These are phyloP conservation scores for Mythimna impura DNA, from an alignment of 2,888 invertebrate species.

Conservation along the genomic window DNA sequence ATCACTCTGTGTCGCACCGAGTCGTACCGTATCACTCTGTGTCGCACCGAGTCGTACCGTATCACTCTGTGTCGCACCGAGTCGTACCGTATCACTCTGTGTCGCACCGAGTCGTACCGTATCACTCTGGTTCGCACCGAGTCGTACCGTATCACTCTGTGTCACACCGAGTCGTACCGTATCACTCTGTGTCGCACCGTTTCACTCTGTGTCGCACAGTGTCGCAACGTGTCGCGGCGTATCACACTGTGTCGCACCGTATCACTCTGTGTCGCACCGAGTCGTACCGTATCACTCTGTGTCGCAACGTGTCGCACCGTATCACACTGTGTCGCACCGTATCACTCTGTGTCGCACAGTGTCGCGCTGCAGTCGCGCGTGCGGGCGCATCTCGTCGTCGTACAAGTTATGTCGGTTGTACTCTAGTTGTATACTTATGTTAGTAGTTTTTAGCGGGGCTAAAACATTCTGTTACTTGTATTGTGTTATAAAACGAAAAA, in stretches of 20 bases:
- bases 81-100: no score
- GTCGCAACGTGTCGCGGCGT: neutral
- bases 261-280: no score
- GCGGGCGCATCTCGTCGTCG: conserved; percentile 67
- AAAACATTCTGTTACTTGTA: conserved; percentile 82
- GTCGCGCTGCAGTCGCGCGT: neutral
- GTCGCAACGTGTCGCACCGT: neutral
- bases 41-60: neutral
- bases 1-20: neutral
- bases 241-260: neutral
- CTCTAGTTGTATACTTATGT: conserved; percentile 83
- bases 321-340: neutral
- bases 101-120: neutral
- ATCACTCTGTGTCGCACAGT: neutral
- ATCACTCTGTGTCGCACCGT: neutral
- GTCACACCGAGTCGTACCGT: neutral
- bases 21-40: neutral
- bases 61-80: no score
- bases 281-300: no score
- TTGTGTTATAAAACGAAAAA: conserved; percentile 81
- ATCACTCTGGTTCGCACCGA: conserved; percentile 68
- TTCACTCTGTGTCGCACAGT: no score
- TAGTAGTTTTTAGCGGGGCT: conserved; percentile 85
- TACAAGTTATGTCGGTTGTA: conserved; percentile 82
- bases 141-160: neutral